Evolutionary conservation across 2,888 invertebrate species (phyloP), one percentile per base, ranked within the genome.

Genomic region (Noctua pronuba): DNA sequence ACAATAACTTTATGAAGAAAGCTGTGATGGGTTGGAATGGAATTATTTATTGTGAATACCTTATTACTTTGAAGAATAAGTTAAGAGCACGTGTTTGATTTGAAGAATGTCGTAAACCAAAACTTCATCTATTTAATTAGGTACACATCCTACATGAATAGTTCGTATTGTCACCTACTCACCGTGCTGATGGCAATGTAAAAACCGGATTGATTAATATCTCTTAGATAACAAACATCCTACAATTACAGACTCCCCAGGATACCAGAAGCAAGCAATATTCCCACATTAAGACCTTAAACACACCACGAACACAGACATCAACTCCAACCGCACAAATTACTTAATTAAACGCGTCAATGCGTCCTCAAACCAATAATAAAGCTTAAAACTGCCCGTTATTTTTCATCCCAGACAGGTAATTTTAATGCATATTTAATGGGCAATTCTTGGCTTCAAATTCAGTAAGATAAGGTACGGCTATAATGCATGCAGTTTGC

Each of bases 361-460:
- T 83, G 86, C 85, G 86, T 88, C 88, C 84, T 90, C 89, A 91
- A 84, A 85, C 86, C 90, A 90, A 90, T 91, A 92, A 92, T 92
- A 92, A 91, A 90, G 87, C 86, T 89, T 88, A 88, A 91, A 86
- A 92, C 85, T 87, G 84, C 75, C 85, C 89, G 92, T 92, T 93
- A 94, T 95, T 95, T 95, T 95, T 96, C 93, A 95, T 95, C 92
- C 92, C 88, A 89, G 94, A 92, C 96, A 96, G 96, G 96, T 96
- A 96, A 96, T 96, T 96, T 96, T 96, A 96, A 96, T 96, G 96
- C 96, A 96, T 96, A 96, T 95, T 95, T 96, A 96, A 96, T 96
- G 96, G 96, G 94, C 95, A 93, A 95, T 95, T 96, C 95, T 96
- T 96, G 96, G 96, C 96, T 96, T 96, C 96, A 96, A 96, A 96